Base-by-base conservation (phyloP, 37 sponge, comb jelly and placozoan genomes). In the Theonella swinhoei region DNA sequence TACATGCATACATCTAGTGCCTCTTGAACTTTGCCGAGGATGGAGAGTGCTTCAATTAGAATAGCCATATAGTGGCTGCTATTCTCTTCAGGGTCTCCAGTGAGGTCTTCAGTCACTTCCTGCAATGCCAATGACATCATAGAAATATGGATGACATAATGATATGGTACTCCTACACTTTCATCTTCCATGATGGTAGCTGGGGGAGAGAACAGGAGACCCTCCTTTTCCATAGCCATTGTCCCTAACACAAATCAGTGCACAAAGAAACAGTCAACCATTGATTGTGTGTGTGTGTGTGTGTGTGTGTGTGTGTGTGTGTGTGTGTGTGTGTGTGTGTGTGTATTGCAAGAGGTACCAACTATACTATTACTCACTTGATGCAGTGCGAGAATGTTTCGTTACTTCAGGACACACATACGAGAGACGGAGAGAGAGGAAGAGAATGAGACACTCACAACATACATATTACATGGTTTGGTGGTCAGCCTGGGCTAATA, bases 41-140 rank as follows among this genome's bases (percentile, higher is more conserved):
- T 89, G 28, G 80, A 82, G 30, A 95, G 85, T 1, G 90, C 39
- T 68, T 95, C 92, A 8, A 95, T 85, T 36, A 95, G 74, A 1
- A 88, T 86, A 32, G 77, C 89, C 83, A 95, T 83, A 63, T 84
- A 95, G 68, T 86, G 76, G 34, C 68, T 23, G 29, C 75, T 76
- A 83, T 94, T 77, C 41, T 76, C 85, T 69, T 94, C 90, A 14
- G 94, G 94, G 42, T 94, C 85, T 26, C 30, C 61, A 17, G 61
- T 61, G 64, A 93, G 31, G 36, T 89, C 84, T 64, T 93, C 94
- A 23, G 36, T 42, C 61, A 81, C 75, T 83, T 88, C 28, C 54
- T 47, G 54, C 54, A 47, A 47, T 17, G n/a, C n/a, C n/a, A n/a
- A n/a, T n/a, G n/a, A n/a, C n/a, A n/a, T n/a, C n/a, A n/a, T n/a